Conservation (phyloP, 2,888 invertebrate species). For the Pyrocoelia pectoralis region DNA sequence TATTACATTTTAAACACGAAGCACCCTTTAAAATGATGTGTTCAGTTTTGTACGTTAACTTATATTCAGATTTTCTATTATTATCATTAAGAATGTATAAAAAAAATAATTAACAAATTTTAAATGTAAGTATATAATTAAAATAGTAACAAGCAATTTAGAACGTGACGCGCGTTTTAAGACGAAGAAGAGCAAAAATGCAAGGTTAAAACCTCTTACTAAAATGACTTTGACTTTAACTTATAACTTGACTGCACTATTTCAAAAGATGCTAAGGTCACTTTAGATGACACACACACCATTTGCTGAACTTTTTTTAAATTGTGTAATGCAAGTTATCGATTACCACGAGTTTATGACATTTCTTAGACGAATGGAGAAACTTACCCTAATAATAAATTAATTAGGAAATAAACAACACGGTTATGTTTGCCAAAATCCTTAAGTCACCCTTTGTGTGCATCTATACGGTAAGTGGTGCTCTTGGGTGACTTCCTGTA, state of each 20-base stretch:
- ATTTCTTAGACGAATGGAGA: neutral
- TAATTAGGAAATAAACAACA: neutral
- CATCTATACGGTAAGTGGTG: too few species aligned
- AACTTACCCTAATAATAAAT: too few species aligned
- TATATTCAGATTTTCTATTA: neutral
- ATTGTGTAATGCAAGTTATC: constrained; percentile 3
- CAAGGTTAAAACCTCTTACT: constrained; percentile 15
- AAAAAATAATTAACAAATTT: neutral
- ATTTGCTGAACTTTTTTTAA: neutral
- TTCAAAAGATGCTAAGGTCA: constrained; percentile 14
- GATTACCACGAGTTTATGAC: neutral
- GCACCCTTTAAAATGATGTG: neutral
- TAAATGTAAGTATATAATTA: neutral
- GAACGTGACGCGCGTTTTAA: neutral
- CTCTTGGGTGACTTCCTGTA: too few species aligned
- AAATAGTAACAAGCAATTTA: neutral
- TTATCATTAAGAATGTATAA: neutral
- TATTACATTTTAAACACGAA: neutral
- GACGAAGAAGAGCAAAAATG: constrained; percentile 6
- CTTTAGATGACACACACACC: neutral
- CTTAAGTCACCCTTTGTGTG: neutral
- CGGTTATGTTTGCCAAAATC: neutral
- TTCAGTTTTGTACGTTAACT: too few species aligned
- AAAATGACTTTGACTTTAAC: constrained; percentile 13
- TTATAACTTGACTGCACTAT: constrained; percentile 12